phyloP scores from a whole-genome alignment of 2,888 invertebrate genomes.

The Itoplectis maculator region DNA sequence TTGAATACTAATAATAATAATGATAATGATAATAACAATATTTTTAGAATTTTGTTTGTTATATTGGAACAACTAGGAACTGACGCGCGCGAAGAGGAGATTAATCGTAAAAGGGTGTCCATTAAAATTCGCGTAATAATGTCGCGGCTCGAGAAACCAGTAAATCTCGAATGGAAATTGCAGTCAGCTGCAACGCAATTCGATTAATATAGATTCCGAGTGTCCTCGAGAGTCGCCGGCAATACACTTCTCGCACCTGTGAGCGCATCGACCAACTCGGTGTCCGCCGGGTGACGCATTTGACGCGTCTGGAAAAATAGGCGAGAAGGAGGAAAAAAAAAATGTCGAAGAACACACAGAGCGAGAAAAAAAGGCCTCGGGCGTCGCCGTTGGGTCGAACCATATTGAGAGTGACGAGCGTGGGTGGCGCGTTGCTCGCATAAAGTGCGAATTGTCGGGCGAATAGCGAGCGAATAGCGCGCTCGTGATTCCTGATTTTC shows the following conservation, averaged over 20 bases:
- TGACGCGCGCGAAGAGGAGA: too few species aligned
- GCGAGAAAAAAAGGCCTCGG: constrained; percentile 53
- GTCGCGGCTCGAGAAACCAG: not conserved
- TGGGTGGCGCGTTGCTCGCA: constrained; percentile 48
- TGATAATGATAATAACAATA: not conserved
- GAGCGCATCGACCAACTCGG: constrained; percentile 57
- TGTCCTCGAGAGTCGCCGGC: constrained; percentile 28
- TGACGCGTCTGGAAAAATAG: constrained; percentile 49
- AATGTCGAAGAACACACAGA: constrained; percentile 29
- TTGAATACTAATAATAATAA: not conserved
- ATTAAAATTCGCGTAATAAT: constrained; percentile 10
- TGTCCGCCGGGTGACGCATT: constrained; percentile 51
- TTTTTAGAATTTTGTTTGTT: too few species aligned
- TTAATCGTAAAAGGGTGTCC: not conserved
- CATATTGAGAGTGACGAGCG: constrained; percentile 59
- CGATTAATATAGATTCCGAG: constrained; percentile 24
- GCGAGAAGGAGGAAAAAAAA: constrained; percentile 16
- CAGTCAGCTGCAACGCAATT: constrained; percentile 26
- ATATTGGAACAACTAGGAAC: too few species aligned
- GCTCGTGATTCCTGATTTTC: constrained; percentile 52
- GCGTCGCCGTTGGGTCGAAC: constrained; percentile 56
- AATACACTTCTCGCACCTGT: constrained; percentile 50
- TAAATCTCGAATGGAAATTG: constrained; percentile 16
- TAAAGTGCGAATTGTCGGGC: constrained; percentile 21
- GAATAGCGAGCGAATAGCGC: constrained; percentile 18